phyloP scores from a whole-genome alignment of 1,140 invertebrate genomes.

The Brachionus calyciflorus region DNA sequence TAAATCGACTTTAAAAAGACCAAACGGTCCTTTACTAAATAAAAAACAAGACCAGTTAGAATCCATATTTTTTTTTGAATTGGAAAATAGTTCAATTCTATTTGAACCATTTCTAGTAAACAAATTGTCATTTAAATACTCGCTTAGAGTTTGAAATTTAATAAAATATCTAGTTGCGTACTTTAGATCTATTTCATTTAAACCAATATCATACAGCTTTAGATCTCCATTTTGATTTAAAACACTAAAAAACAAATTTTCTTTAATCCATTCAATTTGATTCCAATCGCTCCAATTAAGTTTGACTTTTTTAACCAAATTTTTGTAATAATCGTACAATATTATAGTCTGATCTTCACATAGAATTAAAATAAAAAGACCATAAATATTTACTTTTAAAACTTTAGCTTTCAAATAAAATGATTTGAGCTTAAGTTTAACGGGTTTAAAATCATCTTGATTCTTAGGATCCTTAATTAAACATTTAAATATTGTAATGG shows the following conservation, averaged over 20 bases:
- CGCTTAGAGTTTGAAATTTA: not conserved
- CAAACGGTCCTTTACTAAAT: not conserved
- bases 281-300: not conserved
- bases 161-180: slow-evolving; percentile 15
- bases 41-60: not conserved
- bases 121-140: slow-evolving; percentile 1
- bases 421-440: slow-evolving; percentile 11
- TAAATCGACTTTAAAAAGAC: not conserved
- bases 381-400: not conserved
- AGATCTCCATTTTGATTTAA: slow-evolving; percentile 9
- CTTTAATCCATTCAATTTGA: not conserved
- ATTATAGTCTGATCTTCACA: not conserved
- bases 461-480: not conserved
- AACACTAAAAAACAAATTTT: slow-evolving; percentile 1
- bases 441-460: not conserved
- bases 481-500: not conserved
- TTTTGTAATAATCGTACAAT: slow-evolving; percentile 21
- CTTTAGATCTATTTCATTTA: slow-evolving; percentile 14
- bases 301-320: not conserved
- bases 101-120: not conserved
- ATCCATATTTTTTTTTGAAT: not conserved
- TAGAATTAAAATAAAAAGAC: not conserved
- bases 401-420: not conserved
- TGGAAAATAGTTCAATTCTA: not conserved
- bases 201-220: not conserved